Conservation (phyloP, 2,113 vertebrate species). For the Mirounga angustirostris region DNA sequence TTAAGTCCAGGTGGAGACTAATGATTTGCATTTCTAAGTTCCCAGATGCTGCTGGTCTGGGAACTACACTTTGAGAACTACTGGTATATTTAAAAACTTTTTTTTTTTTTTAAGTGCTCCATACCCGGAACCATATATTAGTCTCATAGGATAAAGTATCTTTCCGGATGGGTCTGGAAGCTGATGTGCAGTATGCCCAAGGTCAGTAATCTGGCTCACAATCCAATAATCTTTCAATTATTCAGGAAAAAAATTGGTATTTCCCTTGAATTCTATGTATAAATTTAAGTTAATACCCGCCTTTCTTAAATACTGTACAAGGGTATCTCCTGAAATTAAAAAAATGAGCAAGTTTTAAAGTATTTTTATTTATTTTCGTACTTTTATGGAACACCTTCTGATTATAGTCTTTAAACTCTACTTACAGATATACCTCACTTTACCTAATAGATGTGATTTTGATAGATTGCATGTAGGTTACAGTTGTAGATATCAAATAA, state of each 20-base stretch:
- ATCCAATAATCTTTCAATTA: not conserved
- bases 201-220: not conserved
- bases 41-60: not conserved
- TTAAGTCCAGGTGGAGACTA: not conserved
- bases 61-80: not conserved
- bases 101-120: not conserved
- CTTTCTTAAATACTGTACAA: not conserved
- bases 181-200: not conserved
- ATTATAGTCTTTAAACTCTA: slow-evolving; percentile 19
- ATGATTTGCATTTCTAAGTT: slow-evolving; percentile 18
- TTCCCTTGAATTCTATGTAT: not conserved
- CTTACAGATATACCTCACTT: not conserved
- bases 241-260: not conserved
- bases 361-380: slow-evolving; percentile 4
- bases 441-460: not conserved
- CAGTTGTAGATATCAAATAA: not conserved
- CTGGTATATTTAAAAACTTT: not conserved
- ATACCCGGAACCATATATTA: not conserved
- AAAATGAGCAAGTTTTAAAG: not conserved
- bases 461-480: not conserved
- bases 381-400: not conserved
- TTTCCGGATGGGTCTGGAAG: not conserved
- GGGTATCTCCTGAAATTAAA: not conserved
- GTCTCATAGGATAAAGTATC: not conserved
- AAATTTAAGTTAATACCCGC: slow-evolving; percentile 18